These are phyloP conservation scores for Heliothis peltigera DNA, from an alignment of 2,888 invertebrate species.

Conservation along the genomic window DNA sequence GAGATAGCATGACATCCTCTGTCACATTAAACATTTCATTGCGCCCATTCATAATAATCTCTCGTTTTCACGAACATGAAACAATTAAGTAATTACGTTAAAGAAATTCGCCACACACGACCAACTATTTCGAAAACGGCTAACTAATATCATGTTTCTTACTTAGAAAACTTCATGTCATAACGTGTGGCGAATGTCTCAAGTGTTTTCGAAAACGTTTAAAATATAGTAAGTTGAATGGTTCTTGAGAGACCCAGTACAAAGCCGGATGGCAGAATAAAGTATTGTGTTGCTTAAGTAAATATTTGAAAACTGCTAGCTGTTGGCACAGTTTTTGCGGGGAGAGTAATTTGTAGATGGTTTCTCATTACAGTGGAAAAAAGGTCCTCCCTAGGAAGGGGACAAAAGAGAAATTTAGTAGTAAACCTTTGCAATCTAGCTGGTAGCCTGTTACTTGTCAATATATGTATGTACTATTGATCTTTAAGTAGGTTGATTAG, in stretches of 20 bases:
- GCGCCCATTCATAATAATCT: conserved; percentile 1
- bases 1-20: not conserved
- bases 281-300: conserved; percentile 37
- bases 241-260: conserved; percentile 34
- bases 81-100: conserved; percentile 18
- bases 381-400: not conserved
- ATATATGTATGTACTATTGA: too few species aligned
- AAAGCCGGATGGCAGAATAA: conserved; percentile 38
- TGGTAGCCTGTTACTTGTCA: too few species aligned
- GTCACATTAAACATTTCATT: not conserved
- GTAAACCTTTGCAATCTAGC: not conserved
- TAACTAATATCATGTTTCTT: conserved; percentile 22
- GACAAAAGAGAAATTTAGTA: not conserved
- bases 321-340: conserved; percentile 9
- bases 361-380: not conserved
- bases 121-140: conserved; percentile 36
- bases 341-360: conserved; percentile 1
- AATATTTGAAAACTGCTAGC: conserved; percentile 53
- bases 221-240: conserved; percentile 40
- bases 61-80: conserved; percentile 5
- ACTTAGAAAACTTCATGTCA: conserved; percentile 45
- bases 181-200: conserved; percentile 47
- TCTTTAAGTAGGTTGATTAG: too few species aligned
- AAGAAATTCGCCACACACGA: conserved; percentile 1
- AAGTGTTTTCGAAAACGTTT: conserved; percentile 54